Percentiles rank a stretch among this genome's conserved stretches.
Evolutionary conservation across 2,113 vertebrate species (phyloP).

Genomic region (Colinus virginianus): DNA sequence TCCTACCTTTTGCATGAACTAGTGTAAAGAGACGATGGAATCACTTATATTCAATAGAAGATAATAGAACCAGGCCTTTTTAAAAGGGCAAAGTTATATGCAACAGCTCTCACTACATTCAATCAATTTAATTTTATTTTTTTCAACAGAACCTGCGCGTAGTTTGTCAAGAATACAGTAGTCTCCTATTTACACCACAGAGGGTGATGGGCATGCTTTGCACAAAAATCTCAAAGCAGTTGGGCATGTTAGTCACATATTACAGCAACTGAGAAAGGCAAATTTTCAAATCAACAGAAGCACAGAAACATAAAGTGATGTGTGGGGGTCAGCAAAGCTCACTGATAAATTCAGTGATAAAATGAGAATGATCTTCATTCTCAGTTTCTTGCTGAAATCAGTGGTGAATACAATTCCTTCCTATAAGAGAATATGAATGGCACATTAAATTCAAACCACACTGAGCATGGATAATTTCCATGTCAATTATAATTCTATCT

Average conservation of each 20-base stretch:
- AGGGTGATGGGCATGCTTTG: not conserved
- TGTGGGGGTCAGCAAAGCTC: not conserved
- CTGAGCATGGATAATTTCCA: not conserved
- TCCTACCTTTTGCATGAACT: not conserved
- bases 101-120: not conserved
- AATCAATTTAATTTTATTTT: not conserved
- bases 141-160: not conserved
- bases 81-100: not conserved
- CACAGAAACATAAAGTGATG: not conserved
- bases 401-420: not conserved
- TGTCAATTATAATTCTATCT: not conserved
- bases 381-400: not conserved
- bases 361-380: not conserved
- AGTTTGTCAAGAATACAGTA: not conserved
- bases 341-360: not conserved
- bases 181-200: not conserved
- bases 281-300: slow-evolving; percentile 20
- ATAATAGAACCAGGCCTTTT: not conserved
- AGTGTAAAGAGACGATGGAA: not conserved
- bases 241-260: not conserved
- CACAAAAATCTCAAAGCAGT: not conserved
- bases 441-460: not conserved
- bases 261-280: not conserved
- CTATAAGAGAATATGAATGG: not conserved
- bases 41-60: not conserved